Base-by-base conservation (phyloP, 2,113 vertebrate genomes). In the Pitta sordida region DNA sequence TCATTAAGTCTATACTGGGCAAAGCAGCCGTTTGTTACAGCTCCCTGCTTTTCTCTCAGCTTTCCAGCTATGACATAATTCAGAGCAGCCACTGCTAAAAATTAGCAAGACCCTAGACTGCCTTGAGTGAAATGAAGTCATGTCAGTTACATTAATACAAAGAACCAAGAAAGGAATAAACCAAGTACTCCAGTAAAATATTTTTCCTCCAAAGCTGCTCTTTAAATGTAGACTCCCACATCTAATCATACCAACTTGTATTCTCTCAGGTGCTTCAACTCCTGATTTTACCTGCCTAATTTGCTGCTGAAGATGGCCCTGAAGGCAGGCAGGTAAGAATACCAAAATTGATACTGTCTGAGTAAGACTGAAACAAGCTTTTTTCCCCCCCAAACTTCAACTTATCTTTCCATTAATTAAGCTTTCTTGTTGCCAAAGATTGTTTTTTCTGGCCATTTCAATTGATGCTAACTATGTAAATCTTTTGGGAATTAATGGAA, bases 51-150 rank as follows among this genome's bases (percentile, higher is more conserved):
- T 90, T 81, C 74, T 79, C 77, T 71, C 68, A 83, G 68, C 83
- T 92, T 94, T 93, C 94, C 89, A 95, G 81, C 70, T 84, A 92
- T 89, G 84, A 93, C 78, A 85, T 91, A 84, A 94, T 92, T 79
- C 76, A 91, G 70, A 91, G 84, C 81, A 91, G 67, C 34, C 20
- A 29, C 53, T 52, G 83, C 75, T 87, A 85, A 89, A 96, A 94
- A 55, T 55, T 41, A 89, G 16, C 32, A 91, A 88, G 79, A 83
- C 26, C 58, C 88, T 83, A 88, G 56, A 19, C 53, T 91, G 63
- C 67, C 74, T 93, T 55, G 53, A 91, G 79, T 73, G 26, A 87
- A 94, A 83, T 82, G 44, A 80, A 94, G 49, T 87, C 74, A 82
- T 4, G 13, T 71, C 70, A 76, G 75, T 85, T 46, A 89, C 46